These are phyloP conservation scores for Aporophyla nigra DNA, from an alignment of 2,888 invertebrate genomes.

Conservation along the genomic window DNA sequence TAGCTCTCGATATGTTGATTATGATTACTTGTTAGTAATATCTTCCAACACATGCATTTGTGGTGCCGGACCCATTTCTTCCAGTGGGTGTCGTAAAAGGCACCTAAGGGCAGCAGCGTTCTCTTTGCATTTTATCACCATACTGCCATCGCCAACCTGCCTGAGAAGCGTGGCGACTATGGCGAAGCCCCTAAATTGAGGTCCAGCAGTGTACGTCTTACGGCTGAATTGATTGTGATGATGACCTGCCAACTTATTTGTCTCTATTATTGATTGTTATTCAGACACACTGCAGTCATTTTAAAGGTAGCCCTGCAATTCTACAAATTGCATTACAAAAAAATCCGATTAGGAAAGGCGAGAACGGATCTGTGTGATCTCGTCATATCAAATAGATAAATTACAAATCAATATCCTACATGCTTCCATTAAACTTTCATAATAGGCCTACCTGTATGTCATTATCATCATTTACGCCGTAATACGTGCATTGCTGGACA, in stretches of 20 bases:
- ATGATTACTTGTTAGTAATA: background rate
- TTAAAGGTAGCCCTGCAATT: background rate
- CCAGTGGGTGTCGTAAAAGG: too few species aligned
- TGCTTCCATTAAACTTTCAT: conserved; percentile 10
- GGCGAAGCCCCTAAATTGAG: too few species aligned
- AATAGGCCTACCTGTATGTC: background rate
- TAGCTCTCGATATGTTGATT: background rate
- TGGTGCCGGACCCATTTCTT: too few species aligned
- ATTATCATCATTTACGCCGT: too few species aligned
- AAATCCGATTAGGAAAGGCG: background rate
- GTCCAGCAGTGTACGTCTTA: too few species aligned
- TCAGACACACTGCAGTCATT: background rate
- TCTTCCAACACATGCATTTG: too few species aligned
- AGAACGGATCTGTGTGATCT: background rate
- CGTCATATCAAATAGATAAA: background rate
- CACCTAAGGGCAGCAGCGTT: too few species aligned
- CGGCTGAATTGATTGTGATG: too few species aligned
- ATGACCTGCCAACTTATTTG: background rate
- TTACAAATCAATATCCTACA: conserved; percentile 12
- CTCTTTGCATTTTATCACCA: too few species aligned
- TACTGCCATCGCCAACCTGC: too few species aligned
- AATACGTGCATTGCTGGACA: too few species aligned
- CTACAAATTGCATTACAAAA: background rate
- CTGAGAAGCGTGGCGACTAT: too few species aligned
- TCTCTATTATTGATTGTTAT: background rate